Evolutionary conservation across 2,113 vertebrate species (phyloP), one percentile per base, ranked within the genome.

Genomic region (Notarius quadriscutis): DNA sequence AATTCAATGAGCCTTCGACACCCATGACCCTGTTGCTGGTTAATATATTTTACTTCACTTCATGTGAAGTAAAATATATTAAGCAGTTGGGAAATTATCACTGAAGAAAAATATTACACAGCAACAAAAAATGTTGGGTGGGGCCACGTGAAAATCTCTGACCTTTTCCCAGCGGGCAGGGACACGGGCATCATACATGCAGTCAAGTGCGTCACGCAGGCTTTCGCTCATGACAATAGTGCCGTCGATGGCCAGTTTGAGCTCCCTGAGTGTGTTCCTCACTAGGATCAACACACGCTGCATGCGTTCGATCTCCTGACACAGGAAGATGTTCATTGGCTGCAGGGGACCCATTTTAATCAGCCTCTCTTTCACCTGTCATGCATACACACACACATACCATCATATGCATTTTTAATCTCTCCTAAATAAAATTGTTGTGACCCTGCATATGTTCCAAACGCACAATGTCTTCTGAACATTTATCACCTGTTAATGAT

Each of bases 241-340:
- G 14, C 98, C 98, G 12, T 99, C 97, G 9, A 99, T 96, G 2
- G 98, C 98, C 83, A 99, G 92, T 90, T 97, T 97, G 34, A 99
- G 94, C 89, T 99, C 97, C 0, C 93, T 97, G 87, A 99, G 93
- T 5, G 97, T 97, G 93, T 90, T 96, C 88, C 97, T 94, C 77
- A 99, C 97, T 74, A 98, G 94, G 48, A 92, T 92, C 83, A 99
- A 96, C 27, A 99, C 93, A 77, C 93, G 93, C 91, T 98, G 97
- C 97, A 99, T 98, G 50, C 96, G 94, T 84, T 98, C 96, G 17
- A 98, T 95, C 93, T 99, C 98, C 90, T 99, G 98, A 41, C 96
- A 93, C 84, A 99, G 94, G 94, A 99, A 99, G 87, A 99, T 99
- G 93, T 97, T 98, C 97, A 99, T 97, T 8, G 98, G 98, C 90